Conservation (phyloP, 2,888 invertebrate genomes). For the Muschampia staudingeri region DNA sequence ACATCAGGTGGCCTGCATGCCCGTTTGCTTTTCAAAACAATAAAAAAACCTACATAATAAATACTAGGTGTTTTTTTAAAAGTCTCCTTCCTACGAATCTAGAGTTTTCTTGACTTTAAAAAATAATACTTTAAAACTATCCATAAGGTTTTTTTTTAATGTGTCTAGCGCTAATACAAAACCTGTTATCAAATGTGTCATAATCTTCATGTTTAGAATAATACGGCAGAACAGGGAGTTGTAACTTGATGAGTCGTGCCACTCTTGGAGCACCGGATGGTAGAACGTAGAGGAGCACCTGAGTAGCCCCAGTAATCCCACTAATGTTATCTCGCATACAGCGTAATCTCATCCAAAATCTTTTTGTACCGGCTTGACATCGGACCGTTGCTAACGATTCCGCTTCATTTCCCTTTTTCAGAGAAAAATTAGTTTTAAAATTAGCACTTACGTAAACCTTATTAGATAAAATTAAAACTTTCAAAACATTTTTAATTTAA, state of each 20-base stretch:
- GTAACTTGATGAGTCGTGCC: constrained; percentile 80
- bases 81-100: no score
- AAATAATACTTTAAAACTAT: no score
- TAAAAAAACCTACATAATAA: no score
- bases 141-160: no score
- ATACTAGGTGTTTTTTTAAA: no score
- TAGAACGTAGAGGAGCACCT: constrained; percentile 81
- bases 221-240: constrained; percentile 81
- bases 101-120: no score
- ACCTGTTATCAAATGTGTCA: constrained; percentile 72
- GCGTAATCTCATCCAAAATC: constrained; percentile 96
- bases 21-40: no score
- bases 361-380: constrained; percentile 98
- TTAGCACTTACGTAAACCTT: no score
- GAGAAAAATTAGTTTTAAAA: not conserved
- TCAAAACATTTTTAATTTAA: no score
- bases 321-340: constrained; percentile 83
- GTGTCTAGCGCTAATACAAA: not conserved
- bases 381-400: constrained; percentile 95
- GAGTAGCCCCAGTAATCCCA: constrained; percentile 71
- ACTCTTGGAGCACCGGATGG: constrained; percentile 87
- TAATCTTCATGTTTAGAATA: constrained; percentile 81
- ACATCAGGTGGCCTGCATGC: no score
- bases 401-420: constrained; percentile 71
- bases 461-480: no score